Conservation (phyloP, 2,797 vertebrate species). For the Cottoperca gobio region DNA sequence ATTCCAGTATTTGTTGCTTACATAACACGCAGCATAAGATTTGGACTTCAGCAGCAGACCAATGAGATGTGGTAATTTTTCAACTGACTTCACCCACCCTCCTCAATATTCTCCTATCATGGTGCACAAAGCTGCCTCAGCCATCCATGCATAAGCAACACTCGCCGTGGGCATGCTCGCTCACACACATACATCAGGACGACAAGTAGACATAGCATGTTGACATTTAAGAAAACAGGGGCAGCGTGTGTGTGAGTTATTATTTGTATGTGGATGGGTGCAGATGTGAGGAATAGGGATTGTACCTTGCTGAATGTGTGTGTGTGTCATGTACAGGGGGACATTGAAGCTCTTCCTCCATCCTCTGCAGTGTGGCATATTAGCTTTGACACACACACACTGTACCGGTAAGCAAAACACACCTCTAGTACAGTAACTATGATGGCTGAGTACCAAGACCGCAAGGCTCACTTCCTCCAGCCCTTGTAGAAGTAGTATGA, state of each 20-base stretch:
- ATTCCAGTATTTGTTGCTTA: slow-evolving; percentile 63
- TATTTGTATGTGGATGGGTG: slow-evolving; percentile 39
- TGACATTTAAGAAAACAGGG: slow-evolving; percentile 63
- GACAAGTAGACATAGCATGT: slow-evolving; percentile 36
- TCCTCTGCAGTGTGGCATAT: slow-evolving; percentile 41
- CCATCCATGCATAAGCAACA: slow-evolving; percentile 69
- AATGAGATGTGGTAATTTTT: slow-evolving; percentile 56
- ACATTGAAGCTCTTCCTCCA: slow-evolving; percentile 31
- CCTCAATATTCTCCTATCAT: slow-evolving; percentile 66
- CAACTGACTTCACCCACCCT: slow-evolving; percentile 49
- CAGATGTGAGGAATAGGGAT: slow-evolving; percentile 31
- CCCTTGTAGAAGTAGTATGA: slow-evolving; percentile 47
- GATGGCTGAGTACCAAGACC: slow-evolving; percentile 59
- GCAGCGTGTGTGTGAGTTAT: slow-evolving; percentile 1
- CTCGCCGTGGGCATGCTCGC: slow-evolving; percentile 55
- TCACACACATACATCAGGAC: slow-evolving; percentile 30
- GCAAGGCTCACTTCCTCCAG: slow-evolving; percentile 48
- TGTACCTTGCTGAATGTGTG: slow-evolving; percentile 16
- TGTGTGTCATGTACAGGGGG: slow-evolving; percentile 15
- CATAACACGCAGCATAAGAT: slow-evolving; percentile 62
- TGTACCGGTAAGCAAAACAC: slow-evolving; percentile 56
- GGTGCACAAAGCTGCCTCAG: slow-evolving; percentile 56
- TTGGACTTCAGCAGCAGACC: slow-evolving; percentile 56
- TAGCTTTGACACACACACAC: slow-evolving; percentile 56
- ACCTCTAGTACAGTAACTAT: slow-evolving; percentile 54